phyloP scores from a whole-genome alignment of 1,140 invertebrate genomes.

The Linepithema humile region DNA sequence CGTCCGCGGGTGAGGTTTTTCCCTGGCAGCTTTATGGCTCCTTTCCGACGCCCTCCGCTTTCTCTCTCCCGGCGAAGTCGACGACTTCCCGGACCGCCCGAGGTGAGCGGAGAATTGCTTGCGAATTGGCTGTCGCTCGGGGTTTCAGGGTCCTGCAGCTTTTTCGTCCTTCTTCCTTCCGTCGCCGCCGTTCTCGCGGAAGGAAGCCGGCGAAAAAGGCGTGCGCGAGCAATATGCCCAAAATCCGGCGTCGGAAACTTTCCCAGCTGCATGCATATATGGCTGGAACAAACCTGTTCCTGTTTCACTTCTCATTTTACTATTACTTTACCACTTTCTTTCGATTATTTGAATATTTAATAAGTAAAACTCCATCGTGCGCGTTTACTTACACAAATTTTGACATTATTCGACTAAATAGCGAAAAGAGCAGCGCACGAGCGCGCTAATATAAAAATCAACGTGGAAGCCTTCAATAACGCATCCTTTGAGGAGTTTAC shows the following conservation, averaged over 20 bases:
- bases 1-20: conserved; percentile 67
- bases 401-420: neutral
- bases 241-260: conserved; percentile 20
- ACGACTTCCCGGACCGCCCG: conserved; percentile 69
- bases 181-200: conserved; percentile 42
- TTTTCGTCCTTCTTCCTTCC: conserved; percentile 52
- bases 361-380: neutral
- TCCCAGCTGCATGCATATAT: neutral
- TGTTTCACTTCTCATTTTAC: neutral
- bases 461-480: neutral
- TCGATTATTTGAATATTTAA: neutral
- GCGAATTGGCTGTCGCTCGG: conserved; percentile 77
- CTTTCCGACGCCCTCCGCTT: conserved; percentile 31
- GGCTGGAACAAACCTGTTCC: neutral
- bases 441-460: neutral
- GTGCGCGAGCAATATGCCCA: conserved; percentile 46
- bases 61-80: conserved; percentile 27
- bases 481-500: conserved; percentile 24
- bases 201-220: conserved; percentile 62
- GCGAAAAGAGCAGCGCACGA: neutral
- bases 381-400: neutral
- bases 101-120: conserved; percentile 77
- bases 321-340: neutral
- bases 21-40: conserved; percentile 66
- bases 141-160: conserved; percentile 62